These are phyloP conservation scores for Cyclophora punctaria DNA, from an alignment of 2,888 invertebrate genomes.

Conservation along the genomic window DNA sequence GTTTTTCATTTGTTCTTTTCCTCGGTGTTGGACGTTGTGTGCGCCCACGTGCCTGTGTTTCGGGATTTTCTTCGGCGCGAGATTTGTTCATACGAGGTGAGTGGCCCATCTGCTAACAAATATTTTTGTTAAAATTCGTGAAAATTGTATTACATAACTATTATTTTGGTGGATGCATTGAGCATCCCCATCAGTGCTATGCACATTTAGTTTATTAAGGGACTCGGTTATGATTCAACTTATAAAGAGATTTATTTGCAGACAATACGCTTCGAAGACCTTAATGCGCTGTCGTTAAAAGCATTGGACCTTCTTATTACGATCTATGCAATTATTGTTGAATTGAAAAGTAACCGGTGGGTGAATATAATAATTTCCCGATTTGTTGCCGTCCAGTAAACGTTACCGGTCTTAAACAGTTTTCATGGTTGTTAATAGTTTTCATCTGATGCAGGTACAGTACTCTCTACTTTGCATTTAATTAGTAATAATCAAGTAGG, in stretches of 20 bases:
- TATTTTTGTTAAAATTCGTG: constrained; percentile 2
- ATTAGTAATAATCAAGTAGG: no score
- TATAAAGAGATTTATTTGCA: no score
- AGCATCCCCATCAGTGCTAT: no score
- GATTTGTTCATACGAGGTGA: constrained; percentile 16
- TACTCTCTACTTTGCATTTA: no score
- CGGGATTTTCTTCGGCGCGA: constrained; percentile 31
- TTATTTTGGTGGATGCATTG: no score
- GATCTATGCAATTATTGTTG: constrained; percentile 6
- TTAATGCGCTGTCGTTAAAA: constrained; percentile 4
- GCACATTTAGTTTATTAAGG: no score
- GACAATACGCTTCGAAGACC: background rate
- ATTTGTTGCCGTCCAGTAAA: constrained; percentile 8
- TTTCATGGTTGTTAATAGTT: no score
- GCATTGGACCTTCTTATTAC: constrained; percentile 14
- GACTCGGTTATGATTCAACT: no score
- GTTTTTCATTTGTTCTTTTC: constrained; percentile 42
- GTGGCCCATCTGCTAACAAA: constrained; percentile 1
- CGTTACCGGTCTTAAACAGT: constrained; percentile 9
- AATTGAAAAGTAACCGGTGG: constrained; percentile 11
- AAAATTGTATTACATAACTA: background rate
- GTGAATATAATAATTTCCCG: constrained; percentile 17
- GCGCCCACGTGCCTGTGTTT: constrained; percentile 40
- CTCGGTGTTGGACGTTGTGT: constrained; percentile 48
- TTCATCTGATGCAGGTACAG: no score